phyloP scores from a whole-genome alignment of 2,113 vertebrate species.

The Dolichallabes microphthalmus region DNA sequence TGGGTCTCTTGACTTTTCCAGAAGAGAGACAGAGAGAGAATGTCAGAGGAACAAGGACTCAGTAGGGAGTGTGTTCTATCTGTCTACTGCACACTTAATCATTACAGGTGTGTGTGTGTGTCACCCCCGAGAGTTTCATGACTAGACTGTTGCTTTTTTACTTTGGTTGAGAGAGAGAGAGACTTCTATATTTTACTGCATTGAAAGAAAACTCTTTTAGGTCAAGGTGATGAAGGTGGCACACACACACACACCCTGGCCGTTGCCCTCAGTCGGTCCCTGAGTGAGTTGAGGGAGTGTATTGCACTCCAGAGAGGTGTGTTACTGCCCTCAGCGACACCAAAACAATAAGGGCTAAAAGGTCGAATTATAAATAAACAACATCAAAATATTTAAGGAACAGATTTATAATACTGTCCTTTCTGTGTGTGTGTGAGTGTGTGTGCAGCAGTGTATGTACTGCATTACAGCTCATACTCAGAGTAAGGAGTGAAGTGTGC shows the following conservation, averaged over 20 bases:
- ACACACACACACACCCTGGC: not conserved
- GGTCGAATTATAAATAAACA: slow-evolving; percentile 51
- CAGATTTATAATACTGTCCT: slow-evolving; percentile 38
- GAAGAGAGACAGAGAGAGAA: not conserved
- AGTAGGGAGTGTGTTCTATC: not conserved
- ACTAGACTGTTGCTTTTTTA: not conserved
- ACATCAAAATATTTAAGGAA: slow-evolving; percentile 45
- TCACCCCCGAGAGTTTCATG: not conserved
- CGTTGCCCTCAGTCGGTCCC: not conserved
- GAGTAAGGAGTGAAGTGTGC: too few species aligned
- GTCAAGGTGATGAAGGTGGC: not conserved
- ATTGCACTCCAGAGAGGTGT: not conserved
- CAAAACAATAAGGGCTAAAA: slow-evolving; percentile 46
- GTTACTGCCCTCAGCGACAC: slow-evolving; percentile 38
- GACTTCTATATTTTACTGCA: not conserved
- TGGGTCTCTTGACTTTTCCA: not conserved
- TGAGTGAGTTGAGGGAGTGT: not conserved
- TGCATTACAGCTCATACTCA: not conserved
- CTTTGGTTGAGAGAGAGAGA: not conserved
- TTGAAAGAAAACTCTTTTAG: not conserved
- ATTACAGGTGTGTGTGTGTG: slow-evolving; percentile 30
- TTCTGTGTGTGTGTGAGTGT: not conserved
- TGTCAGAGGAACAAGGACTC: slow-evolving; percentile 6
- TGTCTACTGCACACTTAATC: slow-evolving; percentile 18
- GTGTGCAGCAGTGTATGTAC: slow-evolving; percentile 6